Base-by-base conservation (phyloP, 2,113 vertebrate species). In the Antidorcas marsupialis region DNA sequence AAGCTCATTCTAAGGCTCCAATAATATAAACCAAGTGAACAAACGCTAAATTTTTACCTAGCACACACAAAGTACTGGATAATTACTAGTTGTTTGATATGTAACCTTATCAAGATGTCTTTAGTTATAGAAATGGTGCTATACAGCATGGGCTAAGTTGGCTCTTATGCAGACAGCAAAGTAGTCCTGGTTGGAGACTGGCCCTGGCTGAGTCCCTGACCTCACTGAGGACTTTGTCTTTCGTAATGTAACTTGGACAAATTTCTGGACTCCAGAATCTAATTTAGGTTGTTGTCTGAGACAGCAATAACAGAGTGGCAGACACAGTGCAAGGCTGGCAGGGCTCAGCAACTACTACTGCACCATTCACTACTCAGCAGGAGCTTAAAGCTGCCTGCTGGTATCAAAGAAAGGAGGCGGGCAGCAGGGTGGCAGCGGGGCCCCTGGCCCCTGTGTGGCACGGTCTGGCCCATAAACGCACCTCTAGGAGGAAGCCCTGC, bases 1-100 rank as follows among this genome's bases (percentile, higher is more conserved):
- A 94, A 87, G 36, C 17, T 89, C 39, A 96, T 64, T 81, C 88
- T n/a, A 91, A 71, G 11, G 4, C 28, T 87, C n/a, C 60, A 92
- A 39, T 23, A 89, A 67, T 12, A 84, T 33, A 81, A 81, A 55
- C 53, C n/a, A 62, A 60, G 52, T 57, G 17, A 52, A 89, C 47
- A 76, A 76, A 62, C 33, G 12, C 27, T 62, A 23, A 45, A 39
- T 85, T 79, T 91, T 67, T 57, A 74, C 39, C 25, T 45, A 82
- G 8, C 45, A 79, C 21, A 59, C 10, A 52, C 5, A 86, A 6
- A 16, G 13, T 30, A 16, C 1, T 45, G 3, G 53, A 21, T 23
- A 74, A 39, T 86, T 57, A 74, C 16, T 30, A 62, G 50, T 1
- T 83, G 13, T 27, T 13, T 82, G 59, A 84, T 52, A 57, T 14